These are phyloP conservation scores for Rhabdomys dilectus DNA, from an alignment of 2,113 vertebrate species.

Conservation along the genomic window DNA sequence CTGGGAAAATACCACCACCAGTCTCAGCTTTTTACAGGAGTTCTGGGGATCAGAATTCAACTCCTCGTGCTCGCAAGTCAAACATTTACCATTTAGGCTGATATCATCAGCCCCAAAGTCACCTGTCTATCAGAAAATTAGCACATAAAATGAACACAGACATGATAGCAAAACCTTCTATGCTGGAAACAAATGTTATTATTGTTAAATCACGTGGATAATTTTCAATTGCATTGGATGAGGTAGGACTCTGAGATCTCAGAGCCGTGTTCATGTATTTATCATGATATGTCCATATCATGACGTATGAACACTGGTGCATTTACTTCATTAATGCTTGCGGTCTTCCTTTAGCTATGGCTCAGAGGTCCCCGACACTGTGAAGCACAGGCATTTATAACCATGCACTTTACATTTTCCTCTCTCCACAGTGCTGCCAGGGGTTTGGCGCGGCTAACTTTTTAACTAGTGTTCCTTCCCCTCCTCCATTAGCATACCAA, in stretches of 20 bases:
- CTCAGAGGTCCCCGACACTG: conserved; percentile 69
- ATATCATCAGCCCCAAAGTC: background rate
- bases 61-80: background rate
- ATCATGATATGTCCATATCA: conserved; percentile 62
- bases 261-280: conserved; percentile 61
- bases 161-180: conserved; percentile 57
- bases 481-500: conserved; percentile 88
- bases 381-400: conserved; percentile 74
- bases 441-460: conserved; percentile 85
- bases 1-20: background rate
- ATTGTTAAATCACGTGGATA: conserved; percentile 67
- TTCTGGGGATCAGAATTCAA: background rate
- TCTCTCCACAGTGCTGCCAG: conserved; percentile 79
- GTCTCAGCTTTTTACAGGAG: background rate
- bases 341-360: conserved; percentile 45
- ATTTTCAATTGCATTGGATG: conserved; percentile 76
- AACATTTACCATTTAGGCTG: background rate
- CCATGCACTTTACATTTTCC: conserved; percentile 77
- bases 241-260: conserved; percentile 56
- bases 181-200: conserved; percentile 68
- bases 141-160: conserved; percentile 46
- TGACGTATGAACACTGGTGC: conserved; percentile 55
- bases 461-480: conserved; percentile 86
- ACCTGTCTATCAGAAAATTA: conserved; percentile 32
- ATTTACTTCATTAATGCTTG: conserved; percentile 73